These are phyloP conservation scores for Coelinius sp. DNA, from an alignment of 2,888 invertebrate species.

Conservation along the genomic window DNA sequence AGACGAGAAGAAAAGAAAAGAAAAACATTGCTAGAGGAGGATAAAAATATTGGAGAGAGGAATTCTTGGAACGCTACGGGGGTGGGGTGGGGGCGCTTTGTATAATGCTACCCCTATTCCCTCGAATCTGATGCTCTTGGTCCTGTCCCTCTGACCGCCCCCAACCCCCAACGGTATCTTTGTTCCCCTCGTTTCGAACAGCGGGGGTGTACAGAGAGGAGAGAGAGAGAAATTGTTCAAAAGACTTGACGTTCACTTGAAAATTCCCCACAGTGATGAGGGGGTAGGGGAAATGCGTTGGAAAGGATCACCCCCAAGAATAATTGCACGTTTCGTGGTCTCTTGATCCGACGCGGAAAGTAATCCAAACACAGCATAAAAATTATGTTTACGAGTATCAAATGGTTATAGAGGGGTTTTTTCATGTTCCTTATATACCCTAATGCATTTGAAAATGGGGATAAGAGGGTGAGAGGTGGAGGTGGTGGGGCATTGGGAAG, in stretches of 20 bases:
- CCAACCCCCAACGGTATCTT: background rate
- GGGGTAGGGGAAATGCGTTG: constrained; percentile 9
- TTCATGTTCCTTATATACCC: constrained; percentile 11
- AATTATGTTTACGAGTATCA: constrained; percentile 69
- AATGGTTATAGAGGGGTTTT: constrained; percentile 53
- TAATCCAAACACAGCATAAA: constrained; percentile 68
- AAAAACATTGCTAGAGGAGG: constrained; percentile 22
- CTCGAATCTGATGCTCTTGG: constrained; percentile 30
- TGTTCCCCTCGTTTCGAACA: constrained; percentile 10
- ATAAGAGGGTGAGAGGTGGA: background rate
- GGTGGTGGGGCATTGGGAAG: background rate
- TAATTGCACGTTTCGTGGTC: constrained; percentile 69
- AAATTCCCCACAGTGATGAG: background rate
- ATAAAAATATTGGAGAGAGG: background rate
- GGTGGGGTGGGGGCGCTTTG: no score
- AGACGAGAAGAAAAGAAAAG: constrained; percentile 6
- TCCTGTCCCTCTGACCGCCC: background rate
- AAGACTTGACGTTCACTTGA: background rate
- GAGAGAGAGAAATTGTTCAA: background rate
- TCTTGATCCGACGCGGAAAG: constrained; percentile 64
- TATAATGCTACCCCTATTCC: constrained; percentile 33
- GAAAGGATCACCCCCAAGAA: constrained; percentile 47
- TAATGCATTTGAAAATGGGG: constrained; percentile 28
- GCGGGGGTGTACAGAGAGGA: background rate
- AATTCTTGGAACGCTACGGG: background rate